Evolutionary conservation across 2,797 vertebrate genomes (phyloP), one percentile per base, ranked within the genome.

Genomic region (Crotalus adamanteus): DNA sequence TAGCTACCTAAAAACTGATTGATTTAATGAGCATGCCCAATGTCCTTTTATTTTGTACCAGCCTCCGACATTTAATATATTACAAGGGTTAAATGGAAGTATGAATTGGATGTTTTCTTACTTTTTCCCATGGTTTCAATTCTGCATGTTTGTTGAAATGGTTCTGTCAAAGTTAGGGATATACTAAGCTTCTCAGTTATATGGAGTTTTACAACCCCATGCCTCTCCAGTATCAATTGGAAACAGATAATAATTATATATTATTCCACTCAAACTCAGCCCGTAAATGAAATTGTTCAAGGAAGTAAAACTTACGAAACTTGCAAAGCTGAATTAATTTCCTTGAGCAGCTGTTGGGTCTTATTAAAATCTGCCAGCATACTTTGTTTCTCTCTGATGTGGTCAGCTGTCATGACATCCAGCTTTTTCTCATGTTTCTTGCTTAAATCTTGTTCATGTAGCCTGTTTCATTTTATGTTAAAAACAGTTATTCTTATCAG

Each of bases 321-420:
- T 98, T 99, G 99, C 90, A 99, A 99, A 95, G 99, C 98, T 59
- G 99, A 98, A 98, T 99, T 99, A 98, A 99, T 99, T 98, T 99
- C 99, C 97, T 99, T 99, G 95, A 99, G 99, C 92, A 99, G 98
- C 96, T 99, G 99, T 98, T 99, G 99, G 95, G 98, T 99, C 97
- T 99, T 99, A 98, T 99, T 99, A 98, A 99, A 99, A 98, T 99
- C 99, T 86, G 98, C 98, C 97, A 99, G 98, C 98, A 99, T 99
- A 98, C 98, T 98, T 98, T 99, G 98, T 94, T 98, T 99, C 96
- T 99, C 99, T 97, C 98, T 98, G 98, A 98, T 98, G 98, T 99
- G 98, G 94, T 97, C 97, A 93, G 97, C 97, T 96, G 97, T 98
- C 98, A 99, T 97, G 96, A 98, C 99, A 93, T 97, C 96, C 95